Evolutionary conservation across 2,888 invertebrate genomes (phyloP), one percentile per base, ranked within the genome.

Genomic region (Formica aserva): DNA sequence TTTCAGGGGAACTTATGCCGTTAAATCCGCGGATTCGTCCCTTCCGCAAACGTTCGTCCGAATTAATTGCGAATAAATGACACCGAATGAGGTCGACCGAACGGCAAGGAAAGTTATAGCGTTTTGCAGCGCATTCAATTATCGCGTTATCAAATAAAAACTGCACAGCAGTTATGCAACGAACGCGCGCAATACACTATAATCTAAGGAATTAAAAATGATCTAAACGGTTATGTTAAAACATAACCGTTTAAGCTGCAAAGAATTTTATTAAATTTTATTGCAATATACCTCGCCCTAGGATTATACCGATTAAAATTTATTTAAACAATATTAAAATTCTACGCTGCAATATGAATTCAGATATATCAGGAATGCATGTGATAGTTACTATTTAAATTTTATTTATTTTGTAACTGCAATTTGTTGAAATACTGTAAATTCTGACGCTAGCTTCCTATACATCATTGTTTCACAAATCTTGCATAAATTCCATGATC

Each of bases 61-160:
- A 60, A 72, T 80, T 80, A 80, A 80, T 80, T 60, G 78, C 74
- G 74, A 80, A 72, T n/a, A 71, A 57, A 52, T 72, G 74, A 71
- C 57, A 78, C 57, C 74, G 57, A 78, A 78, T 22, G 32, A 45
- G 78, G 69, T 77, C 35, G 57, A 26, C 32, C 57, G 6, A 41
- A 57, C 41, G 4, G 18, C 41, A 6, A 41, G 6, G n/a, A 9
- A 72, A 80, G 60, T 80, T 77, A 41, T 13, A 29, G 29, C 38
- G 15, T 29, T 55, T 38, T 15, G 41, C 55, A n/a, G 32, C 45
- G 74, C 60, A 9, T 60, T 55, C 74, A 60, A 76, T 32, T 76
- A 60, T 32, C 60, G 22, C 15, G n/a, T 35, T 29, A 67, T 57
- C 11, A 71, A 35, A 18, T 4, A 66, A 72, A 18, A 41, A 78